phyloP scores from a whole-genome alignment of 2,888 invertebrate genomes.

The Chirona hameri region DNA sequence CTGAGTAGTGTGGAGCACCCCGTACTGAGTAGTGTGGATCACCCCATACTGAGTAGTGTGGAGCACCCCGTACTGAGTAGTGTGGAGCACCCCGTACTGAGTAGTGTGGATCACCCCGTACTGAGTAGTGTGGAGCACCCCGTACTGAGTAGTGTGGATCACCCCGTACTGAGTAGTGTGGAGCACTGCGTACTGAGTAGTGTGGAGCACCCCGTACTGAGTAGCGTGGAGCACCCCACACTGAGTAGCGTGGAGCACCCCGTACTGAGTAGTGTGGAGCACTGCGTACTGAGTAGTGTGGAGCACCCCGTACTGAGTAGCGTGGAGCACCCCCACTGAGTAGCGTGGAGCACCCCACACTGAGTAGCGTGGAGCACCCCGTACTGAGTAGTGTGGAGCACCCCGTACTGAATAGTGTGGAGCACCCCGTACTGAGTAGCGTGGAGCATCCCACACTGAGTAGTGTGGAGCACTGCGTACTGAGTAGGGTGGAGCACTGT shows the following conservation, averaged over 20 bases:
- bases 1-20: too few species aligned
- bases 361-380: not conserved
- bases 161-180: too few species aligned
- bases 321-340: too few species aligned
- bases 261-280: not conserved
- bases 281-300: not conserved
- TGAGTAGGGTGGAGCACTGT: not conserved
- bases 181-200: not conserved
- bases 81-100: too few species aligned
- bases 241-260: too few species aligned
- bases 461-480: too few species aligned
- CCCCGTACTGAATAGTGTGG: too few species aligned
- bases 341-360: not conserved
- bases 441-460: not conserved
- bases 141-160: too few species aligned
- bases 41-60: not conserved
- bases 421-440: not conserved
- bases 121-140: not conserved
- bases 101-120: not conserved
- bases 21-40: not conserved
- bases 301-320: too few species aligned
- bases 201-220: not conserved
- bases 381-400: not conserved
- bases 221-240: too few species aligned
- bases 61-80: not conserved